Percentiles rank a stretch among this genome's conserved stretches.
Evolutionary conservation across 2,888 invertebrate genomes (phyloP).

Genomic region (Lobophora halterata): DNA sequence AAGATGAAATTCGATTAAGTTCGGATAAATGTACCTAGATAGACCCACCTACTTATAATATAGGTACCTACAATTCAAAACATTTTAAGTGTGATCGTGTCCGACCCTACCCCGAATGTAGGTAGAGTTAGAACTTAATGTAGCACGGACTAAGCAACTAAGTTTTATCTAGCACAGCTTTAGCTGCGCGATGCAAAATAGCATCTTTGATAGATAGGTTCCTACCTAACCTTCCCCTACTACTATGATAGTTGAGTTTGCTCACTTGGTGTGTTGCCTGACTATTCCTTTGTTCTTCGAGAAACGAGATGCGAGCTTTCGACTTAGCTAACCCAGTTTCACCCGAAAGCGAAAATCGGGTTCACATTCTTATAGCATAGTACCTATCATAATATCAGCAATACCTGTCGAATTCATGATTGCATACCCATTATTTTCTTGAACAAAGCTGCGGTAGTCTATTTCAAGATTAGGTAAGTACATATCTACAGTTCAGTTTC

Average conservation of each 20-base stretch:
- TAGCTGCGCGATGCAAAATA: slow-evolving; percentile 25
- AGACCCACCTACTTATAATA: neutral
- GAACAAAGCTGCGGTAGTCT: no score
- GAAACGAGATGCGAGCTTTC: slow-evolving; percentile 34
- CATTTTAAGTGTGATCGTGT: no score
- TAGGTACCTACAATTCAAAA: no score
- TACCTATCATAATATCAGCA: no score
- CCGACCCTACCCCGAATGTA: no score
- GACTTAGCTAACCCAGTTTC: slow-evolving; percentile 52
- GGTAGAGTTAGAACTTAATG: no score
- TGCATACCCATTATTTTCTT: neutral
- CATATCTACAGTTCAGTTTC: no score
- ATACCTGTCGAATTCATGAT: slow-evolving; percentile 4
- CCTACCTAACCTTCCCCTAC: no score
- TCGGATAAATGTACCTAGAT: neutral
- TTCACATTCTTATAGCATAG: slow-evolving; percentile 32
- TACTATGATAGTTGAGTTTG: slow-evolving; percentile 22
- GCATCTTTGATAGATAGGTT: slow-evolving; percentile 26
- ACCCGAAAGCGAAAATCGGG: slow-evolving; percentile 63
- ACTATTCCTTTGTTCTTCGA: slow-evolving; percentile 24
- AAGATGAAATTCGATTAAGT: slow-evolving; percentile 6
- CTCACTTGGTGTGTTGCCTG: slow-evolving; percentile 1
- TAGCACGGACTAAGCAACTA: no score
- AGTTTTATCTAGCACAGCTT: no score
- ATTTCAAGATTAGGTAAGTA: no score